Conservation (phyloP, 2,113 vertebrate genomes). For the Taxidea taxus region DNA sequence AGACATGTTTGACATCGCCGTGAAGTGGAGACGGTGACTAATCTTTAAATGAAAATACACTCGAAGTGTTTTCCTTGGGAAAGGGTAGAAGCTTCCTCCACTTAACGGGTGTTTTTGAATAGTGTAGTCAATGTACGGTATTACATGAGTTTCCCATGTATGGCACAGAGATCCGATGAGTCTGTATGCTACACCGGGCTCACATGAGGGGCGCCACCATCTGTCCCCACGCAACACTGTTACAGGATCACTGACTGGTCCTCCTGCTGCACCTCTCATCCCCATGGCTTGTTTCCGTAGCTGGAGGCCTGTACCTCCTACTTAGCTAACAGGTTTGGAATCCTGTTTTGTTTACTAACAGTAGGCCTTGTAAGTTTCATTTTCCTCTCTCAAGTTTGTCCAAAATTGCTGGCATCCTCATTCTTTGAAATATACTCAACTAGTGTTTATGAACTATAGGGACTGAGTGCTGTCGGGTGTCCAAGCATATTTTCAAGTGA, state of each 20-base stretch:
- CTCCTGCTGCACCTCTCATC: not conserved
- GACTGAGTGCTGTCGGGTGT: not conserved
- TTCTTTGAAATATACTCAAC: not conserved
- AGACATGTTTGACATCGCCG: conserved; percentile 98
- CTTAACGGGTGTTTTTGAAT: not conserved
- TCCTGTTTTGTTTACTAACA: not conserved
- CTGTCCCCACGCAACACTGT: not conserved
- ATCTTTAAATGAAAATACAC: not conserved
- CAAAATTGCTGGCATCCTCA: not conserved
- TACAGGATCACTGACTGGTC: not conserved
- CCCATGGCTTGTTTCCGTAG: not conserved
- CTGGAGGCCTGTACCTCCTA: not conserved
- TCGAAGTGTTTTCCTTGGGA: not conserved
- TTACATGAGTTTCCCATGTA: not conserved
- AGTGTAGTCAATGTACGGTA: not conserved
- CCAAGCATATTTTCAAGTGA: not conserved
- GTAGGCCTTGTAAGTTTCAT: not conserved
- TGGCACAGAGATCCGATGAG: not conserved
- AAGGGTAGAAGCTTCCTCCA: not conserved
- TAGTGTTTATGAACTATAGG: not conserved
- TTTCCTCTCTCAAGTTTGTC: not conserved
- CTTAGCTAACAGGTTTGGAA: not conserved
- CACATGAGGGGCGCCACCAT: not conserved
- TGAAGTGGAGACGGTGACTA: conserved; percentile 98
- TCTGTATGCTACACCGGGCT: not conserved